phyloP scores from a whole-genome alignment of 2,113 vertebrate genomes.

The Takifugu bimaculatus region DNA sequence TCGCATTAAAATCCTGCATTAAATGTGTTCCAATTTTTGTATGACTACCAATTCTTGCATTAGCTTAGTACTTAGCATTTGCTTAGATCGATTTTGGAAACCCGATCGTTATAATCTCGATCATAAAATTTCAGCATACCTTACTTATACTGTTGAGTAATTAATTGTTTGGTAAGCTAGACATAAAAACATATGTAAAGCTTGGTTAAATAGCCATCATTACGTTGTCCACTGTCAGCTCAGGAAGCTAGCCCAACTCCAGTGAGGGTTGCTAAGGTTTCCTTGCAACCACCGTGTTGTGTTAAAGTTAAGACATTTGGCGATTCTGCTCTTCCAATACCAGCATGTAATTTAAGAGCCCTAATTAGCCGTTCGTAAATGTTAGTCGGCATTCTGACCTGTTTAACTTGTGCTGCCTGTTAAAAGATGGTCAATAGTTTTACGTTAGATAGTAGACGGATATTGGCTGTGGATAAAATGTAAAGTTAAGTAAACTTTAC shows the following conservation, averaged over 20 bases:
- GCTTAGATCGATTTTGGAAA: not conserved
- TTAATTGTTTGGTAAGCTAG: too few species aligned
- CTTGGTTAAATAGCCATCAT: not conserved
- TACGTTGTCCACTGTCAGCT: not conserved
- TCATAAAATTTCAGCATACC: too few species aligned
- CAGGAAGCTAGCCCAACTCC: conserved; percentile 3
- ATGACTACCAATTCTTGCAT: conserved; percentile 1
- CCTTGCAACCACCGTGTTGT: too few species aligned
- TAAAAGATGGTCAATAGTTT: too few species aligned
- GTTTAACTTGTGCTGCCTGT: too few species aligned
- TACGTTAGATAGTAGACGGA: too few species aligned
- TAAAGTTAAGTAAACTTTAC: too few species aligned
- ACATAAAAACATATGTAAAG: too few species aligned
- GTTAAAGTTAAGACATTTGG: not conserved
- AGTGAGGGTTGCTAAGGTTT: not conserved
- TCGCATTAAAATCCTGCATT: not conserved
- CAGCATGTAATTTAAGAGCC: not conserved
- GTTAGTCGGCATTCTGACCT: not conserved
- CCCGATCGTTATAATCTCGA: too few species aligned
- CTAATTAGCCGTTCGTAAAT: not conserved
- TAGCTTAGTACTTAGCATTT: conserved; percentile 25
- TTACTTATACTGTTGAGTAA: too few species aligned
- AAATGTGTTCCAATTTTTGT: conserved; percentile 2
- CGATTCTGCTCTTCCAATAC: not conserved
- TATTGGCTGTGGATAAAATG: too few species aligned